phyloP scores from a whole-genome alignment of 2,113 vertebrate species.

The Xiphophorus couchianus region DNA sequence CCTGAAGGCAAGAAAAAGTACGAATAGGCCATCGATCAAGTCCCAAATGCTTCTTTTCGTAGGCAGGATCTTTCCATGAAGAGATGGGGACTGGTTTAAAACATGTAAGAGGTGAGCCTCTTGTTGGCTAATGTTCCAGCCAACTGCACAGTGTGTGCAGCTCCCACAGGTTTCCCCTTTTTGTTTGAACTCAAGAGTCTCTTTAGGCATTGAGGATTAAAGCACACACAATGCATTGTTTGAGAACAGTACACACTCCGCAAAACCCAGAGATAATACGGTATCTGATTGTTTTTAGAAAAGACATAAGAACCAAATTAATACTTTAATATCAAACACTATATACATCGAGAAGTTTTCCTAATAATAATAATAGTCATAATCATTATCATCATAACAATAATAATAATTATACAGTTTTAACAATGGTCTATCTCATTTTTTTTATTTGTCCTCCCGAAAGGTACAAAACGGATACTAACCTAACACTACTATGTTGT shows the following conservation, averaged over 20 bases:
- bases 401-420: slow-evolving; percentile 81
- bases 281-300: slow-evolving; percentile 88
- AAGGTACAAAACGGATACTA: slow-evolving; percentile 97
- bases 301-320: slow-evolving; percentile 99
- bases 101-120: slow-evolving; percentile 78
- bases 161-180: slow-evolving; percentile 50
- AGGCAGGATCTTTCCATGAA: slow-evolving; percentile 65
- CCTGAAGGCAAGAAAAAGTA: slow-evolving; percentile 77
- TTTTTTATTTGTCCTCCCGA: slow-evolving; percentile 89
- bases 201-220: slow-evolving; percentile 74
- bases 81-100: slow-evolving; percentile 71
- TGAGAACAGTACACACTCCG: slow-evolving; percentile 79
- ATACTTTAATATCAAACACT: slow-evolving; percentile 99
- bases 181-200: slow-evolving; percentile 82
- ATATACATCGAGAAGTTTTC: slow-evolving; percentile 97
- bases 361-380: slow-evolving; percentile 77
- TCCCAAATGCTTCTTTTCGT: slow-evolving; percentile 59
- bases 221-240: slow-evolving; percentile 76
- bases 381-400: slow-evolving; percentile 77
- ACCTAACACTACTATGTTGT: slow-evolving; percentile 94
- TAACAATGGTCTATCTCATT: slow-evolving; percentile 83
- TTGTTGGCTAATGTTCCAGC: slow-evolving; percentile 73
- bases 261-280: slow-evolving; percentile 92
- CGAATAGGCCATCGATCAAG: slow-evolving; percentile 72
- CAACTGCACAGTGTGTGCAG: slow-evolving; percentile 76